Evolutionary conservation across 2,888 invertebrate species (phyloP).

Genomic region (Tethea ocularis): DNA sequence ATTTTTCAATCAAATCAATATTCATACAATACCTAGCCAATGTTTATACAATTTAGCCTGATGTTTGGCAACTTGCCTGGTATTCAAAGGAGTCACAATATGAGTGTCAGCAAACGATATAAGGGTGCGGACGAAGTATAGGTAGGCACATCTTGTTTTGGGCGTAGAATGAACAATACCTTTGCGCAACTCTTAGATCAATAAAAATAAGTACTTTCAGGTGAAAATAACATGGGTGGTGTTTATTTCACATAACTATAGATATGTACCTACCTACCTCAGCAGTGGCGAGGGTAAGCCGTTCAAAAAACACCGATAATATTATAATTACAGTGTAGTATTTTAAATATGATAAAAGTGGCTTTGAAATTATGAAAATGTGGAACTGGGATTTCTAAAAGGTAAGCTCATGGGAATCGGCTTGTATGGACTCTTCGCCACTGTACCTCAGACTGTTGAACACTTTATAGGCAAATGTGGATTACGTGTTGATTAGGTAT

Average conservation of each 20-base stretch:
- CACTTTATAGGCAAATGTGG: background rate
- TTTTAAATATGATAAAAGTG: no score
- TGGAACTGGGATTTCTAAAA: no score
- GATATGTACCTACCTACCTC: no score
- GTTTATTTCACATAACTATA: no score
- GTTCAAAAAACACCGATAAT: no score
- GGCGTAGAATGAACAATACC: background rate
- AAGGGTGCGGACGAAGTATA: background rate
- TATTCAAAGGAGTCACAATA: background rate
- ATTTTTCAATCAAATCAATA: background rate
- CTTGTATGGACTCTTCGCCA: no score
- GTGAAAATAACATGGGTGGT: background rate
- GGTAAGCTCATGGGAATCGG: no score
- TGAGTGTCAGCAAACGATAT: background rate
- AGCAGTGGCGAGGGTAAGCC: no score
- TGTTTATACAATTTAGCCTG: background rate
- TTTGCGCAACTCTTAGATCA: background rate
- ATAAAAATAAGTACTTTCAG: background rate
- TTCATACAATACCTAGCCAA: background rate
- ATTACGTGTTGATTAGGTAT: background rate
- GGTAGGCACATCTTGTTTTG: background rate
- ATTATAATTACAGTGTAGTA: no score
- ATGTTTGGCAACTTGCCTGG: constrained; percentile 10
- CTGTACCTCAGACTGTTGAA: background rate
- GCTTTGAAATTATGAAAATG: no score